A percentile compares a stretch with the other conserved stretches of the same genome.
Conservation (phyloP, 1,140 invertebrate species). For the Sycophaga agraensis region DNA sequence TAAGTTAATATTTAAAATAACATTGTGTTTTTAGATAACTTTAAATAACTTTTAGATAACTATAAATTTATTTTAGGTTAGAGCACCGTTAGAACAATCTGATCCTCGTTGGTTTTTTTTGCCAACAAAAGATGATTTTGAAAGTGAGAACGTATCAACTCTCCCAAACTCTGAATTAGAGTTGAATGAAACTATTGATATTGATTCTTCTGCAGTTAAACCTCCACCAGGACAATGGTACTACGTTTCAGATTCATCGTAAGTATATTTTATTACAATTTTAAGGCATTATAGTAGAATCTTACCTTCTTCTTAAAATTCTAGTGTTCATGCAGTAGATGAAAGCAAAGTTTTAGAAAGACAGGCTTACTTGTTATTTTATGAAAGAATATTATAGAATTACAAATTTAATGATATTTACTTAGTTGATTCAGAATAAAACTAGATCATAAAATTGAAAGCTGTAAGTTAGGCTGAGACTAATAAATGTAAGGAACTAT, state of each 20-base stretch:
- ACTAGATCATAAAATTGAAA: too few relatives aligned
- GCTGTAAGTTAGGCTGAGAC: too few relatives aligned
- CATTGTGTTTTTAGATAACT: constrained; percentile 16
- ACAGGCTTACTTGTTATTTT: constrained; percentile 97
- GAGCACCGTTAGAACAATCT: constrained; percentile 59
- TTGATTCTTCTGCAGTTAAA: constrained; percentile 51
- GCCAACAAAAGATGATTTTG: constrained; percentile 42
- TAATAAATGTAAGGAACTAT: too few relatives aligned
- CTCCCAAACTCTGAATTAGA: constrained; percentile 52
- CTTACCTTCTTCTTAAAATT: constrained; percentile 19
- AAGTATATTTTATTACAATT: constrained; percentile 2
- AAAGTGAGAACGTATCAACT: constrained; percentile 45
- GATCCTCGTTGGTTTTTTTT: constrained; percentile 71
- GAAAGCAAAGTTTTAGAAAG: constrained; percentile 79
- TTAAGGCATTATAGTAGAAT: not conserved
- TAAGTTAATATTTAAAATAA: not conserved
- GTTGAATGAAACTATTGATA: constrained; percentile 51
- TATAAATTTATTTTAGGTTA: too few relatives aligned
- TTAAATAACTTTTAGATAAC: too few relatives aligned
- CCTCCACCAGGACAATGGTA: constrained; percentile 84
- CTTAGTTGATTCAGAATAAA: too few relatives aligned
- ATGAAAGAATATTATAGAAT: constrained; percentile 80
- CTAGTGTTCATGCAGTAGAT: constrained; percentile 72
- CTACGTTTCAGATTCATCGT: constrained; percentile 84
- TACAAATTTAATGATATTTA: too few relatives aligned